Base-by-base conservation (phyloP, 1,140 invertebrate genomes). In the Hetaerina americana region DNA sequence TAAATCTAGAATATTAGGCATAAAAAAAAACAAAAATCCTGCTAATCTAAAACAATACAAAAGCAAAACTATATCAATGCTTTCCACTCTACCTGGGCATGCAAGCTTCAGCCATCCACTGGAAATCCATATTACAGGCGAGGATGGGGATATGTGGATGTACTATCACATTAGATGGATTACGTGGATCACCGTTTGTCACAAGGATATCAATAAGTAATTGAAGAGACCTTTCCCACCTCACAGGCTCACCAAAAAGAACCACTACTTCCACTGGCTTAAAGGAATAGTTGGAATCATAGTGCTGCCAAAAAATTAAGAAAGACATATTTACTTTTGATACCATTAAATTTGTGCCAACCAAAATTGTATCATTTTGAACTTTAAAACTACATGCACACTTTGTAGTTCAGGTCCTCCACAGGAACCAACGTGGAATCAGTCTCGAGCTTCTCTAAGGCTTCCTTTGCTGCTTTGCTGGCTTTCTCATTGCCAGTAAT, bases 121-220 rank as follows among this genome's bases (percentile, higher is more conserved):
- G 81, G 6, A 90, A 80, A 79, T 90, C 88, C 85, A 89, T 87
- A 76, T 89, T 89, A 75, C 88, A 89, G 1, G 87, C 88, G 66
- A 90, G 76, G 8, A 90, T 77, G 27, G 88, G 88, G 73, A 91
- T 82, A 78, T 89, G 87, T 26, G 87, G 86, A 77, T 88, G 84
- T 18, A 85, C 83, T 72, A 82, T 69, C 2, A 75, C 75, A 3
- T 73, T 70, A 1, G 84, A 83, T 6, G 83, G 79, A 66, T 77
- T 72, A 25, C 74, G 73, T 18, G 84, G 84, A 76, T 80, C 78
- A 10, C 90, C 90, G 77, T 88, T 83, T 1, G 89, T 88, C 77
- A 90, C 78, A 5, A 91, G 75, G n/a, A 89, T 80, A 79, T 91
- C 90, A 10, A 90, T 79, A 66, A 91, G 81, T 15, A 90, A 76